phyloP scores from a whole-genome alignment of 2,797 vertebrate genomes.

The Acridotheres tristis region DNA sequence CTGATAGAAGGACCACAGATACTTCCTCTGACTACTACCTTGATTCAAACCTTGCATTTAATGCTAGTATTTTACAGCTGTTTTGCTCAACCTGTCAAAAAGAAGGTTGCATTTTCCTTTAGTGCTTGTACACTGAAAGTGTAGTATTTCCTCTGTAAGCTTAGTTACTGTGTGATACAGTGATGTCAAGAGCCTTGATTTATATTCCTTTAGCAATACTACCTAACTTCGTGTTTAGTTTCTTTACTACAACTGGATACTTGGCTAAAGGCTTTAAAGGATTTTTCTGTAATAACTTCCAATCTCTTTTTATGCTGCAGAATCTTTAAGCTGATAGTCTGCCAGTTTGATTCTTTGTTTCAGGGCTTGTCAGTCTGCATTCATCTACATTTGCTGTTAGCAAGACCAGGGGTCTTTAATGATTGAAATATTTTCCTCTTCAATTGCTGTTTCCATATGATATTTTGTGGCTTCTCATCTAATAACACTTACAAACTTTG shows the following conservation, averaged over 20 bases:
- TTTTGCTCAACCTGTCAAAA: background rate
- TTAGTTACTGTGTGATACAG: background rate
- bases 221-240: slow-evolving; percentile 13
- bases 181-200: slow-evolving; percentile 40
- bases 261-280: slow-evolving; percentile 32
- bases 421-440: slow-evolving; percentile 44
- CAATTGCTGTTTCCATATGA: background rate
- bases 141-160: background rate
- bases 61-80: background rate
- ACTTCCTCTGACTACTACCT: background rate
- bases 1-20: background rate
- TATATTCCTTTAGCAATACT: slow-evolving; percentile 19
- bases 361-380: slow-evolving; percentile 27
- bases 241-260: slow-evolving; percentile 4
- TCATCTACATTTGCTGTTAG: slow-evolving; percentile 57
- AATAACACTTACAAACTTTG: slow-evolving; percentile 5
- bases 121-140: background rate
- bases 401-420: slow-evolving; percentile 7
- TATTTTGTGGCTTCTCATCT: background rate
- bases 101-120: background rate
- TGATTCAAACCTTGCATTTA: background rate
- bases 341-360: slow-evolving; percentile 29
- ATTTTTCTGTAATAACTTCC: slow-evolving; percentile 43
- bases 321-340: slow-evolving; percentile 26
- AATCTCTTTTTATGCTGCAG: background rate